These are phyloP conservation scores for Zelleria hepariella DNA, from an alignment of 2,888 invertebrate genomes.

Conservation along the genomic window DNA sequence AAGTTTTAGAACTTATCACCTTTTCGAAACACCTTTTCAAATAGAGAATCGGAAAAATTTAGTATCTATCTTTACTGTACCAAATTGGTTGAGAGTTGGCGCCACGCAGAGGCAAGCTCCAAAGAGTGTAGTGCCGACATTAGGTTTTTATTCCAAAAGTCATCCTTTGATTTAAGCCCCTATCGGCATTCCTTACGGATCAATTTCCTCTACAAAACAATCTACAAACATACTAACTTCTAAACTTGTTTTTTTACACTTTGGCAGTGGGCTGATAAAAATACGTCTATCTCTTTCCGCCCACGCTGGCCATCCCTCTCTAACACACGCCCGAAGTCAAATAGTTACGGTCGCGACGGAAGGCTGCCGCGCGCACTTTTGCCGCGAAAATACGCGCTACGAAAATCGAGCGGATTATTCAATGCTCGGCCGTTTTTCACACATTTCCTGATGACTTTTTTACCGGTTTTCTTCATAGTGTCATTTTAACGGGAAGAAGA, in stretches of 20 bases:
- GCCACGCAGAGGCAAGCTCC: too few species aligned
- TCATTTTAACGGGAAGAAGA: neutral
- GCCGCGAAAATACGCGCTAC: neutral
- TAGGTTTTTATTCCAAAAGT: too few species aligned
- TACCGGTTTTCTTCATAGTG: neutral
- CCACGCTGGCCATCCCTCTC: conserved; percentile 26
- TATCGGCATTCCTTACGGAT: too few species aligned
- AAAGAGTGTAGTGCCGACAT: too few species aligned
- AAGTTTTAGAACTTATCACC: too few species aligned
- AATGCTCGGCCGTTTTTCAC: neutral
- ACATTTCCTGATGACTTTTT: neutral
- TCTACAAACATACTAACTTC: neutral
- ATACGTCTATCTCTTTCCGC: conserved; percentile 26
- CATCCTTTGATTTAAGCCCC: too few species aligned
- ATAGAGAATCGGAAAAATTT: too few species aligned
- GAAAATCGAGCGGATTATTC: too few species aligned
- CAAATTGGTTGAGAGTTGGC: too few species aligned
- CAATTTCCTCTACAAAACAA: neutral
- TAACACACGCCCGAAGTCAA: conserved; percentile 29
- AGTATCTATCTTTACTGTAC: too few species aligned
- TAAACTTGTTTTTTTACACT: neutral
- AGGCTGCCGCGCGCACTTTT: conserved; percentile 28
- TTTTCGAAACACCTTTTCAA: too few species aligned
- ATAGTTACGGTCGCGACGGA: conserved; percentile 22
- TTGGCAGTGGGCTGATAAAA: conserved; percentile 12